Conservation (phyloP, 2,113 vertebrate species). For the Indri indri region DNA sequence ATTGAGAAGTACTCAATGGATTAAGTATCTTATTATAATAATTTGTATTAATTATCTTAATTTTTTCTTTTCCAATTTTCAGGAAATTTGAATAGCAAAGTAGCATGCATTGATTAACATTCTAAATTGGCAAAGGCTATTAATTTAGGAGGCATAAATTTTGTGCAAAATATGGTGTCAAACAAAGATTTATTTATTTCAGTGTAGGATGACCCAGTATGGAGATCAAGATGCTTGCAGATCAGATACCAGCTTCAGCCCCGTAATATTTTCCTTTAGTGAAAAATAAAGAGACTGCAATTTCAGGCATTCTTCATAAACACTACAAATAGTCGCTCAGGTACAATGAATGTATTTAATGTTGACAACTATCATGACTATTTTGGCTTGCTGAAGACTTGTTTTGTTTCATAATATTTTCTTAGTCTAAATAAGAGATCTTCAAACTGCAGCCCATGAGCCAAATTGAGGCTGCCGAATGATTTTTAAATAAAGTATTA, state of each 20-base stretch:
- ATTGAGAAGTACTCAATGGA: constrained; percentile 39
- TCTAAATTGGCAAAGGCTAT: constrained; percentile 49
- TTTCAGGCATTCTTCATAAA: constrained; percentile 1
- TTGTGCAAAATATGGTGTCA: constrained; percentile 20
- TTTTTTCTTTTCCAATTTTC: constrained; percentile 47
- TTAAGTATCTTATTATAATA: constrained; percentile 42
- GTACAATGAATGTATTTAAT: neutral
- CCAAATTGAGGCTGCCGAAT: neutral
- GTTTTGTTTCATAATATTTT: constrained; percentile 13
- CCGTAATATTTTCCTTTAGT: neutral
- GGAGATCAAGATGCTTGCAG: neutral
- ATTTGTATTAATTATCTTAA: neutral
- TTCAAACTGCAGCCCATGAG: neutral
- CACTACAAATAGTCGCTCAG: neutral
- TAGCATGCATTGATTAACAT: constrained; percentile 27
- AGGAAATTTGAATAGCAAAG: constrained; percentile 40
- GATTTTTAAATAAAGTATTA: constrained; percentile 14
- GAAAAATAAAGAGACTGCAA: neutral
- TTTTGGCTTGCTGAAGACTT: neutral
- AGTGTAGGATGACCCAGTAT: neutral
- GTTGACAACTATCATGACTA: neutral
- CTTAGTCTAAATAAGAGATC: neutral
- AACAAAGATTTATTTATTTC: neutral
- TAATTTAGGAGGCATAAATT: constrained; percentile 16
- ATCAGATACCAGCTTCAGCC: neutral